Base-by-base conservation (phyloP, 2,888 invertebrate species). In the Parochlus steinenii region DNA sequence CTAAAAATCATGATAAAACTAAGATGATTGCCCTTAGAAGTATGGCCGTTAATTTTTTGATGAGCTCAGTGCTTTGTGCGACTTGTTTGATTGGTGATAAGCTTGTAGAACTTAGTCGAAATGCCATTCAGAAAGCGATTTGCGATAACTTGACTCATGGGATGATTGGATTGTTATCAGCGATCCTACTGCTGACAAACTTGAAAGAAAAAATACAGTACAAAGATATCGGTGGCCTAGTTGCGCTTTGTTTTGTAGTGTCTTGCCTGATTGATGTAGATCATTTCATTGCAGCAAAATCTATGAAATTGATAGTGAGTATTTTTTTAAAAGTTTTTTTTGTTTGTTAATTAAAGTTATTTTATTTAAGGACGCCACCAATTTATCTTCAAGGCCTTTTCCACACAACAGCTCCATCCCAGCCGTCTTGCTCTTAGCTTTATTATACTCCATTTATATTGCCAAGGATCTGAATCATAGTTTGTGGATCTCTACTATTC, bases 211-310 rank as follows among this genome's bases (percentile, higher is more conserved):
- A 28, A 6, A 17, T 34, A 12, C 24, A 34, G n/a, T n/a, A n/a
- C n/a, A n/a, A n/a, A n/a, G n/a, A n/a, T n/a, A n/a, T n/a, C n/a
- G n/a, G n/a, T n/a, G n/a, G n/a, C 10, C 10, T 27, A 8, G 28
- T 22, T n/a, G 3, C 23, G 3, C 11, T 26, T 7, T 34, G 34
- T 11, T 20, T 34, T 22, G n/a, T 28, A 2, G 15, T 27, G 3
- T 34, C 34, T n/a, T 17, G 24, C 2, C n/a, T n/a, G n/a, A 34
- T 34, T 22, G 34, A 34, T 14, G 6, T 28, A 7, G 34, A 34
- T 34, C 34, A 34, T 14, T 34, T 34, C 28, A 28, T 34, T 28
- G 15, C 28, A n/a, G 34, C 34, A 20, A 20, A 15, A 14, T 28
- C 28, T 6, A 11, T 34, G 3, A 28, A 15, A 16, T 15, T 34